phyloP scores from a whole-genome alignment of 1,140 invertebrate genomes.

The Condylostylus longicornis region DNA sequence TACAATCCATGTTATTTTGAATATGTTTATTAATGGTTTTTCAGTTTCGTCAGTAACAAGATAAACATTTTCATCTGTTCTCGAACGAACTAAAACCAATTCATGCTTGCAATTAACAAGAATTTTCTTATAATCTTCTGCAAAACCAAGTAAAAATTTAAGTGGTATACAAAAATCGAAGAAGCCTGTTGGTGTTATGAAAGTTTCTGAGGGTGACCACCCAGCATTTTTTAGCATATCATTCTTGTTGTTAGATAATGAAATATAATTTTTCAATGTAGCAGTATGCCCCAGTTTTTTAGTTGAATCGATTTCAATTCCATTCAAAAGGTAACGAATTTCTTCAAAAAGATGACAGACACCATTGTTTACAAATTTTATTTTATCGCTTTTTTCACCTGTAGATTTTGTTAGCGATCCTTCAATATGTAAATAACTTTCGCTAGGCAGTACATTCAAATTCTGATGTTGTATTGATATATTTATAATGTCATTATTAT shows the following conservation, averaged over 20 bases:
- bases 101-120: constrained; percentile 33
- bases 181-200: constrained; percentile 8
- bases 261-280: constrained; percentile 29
- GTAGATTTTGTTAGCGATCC: constrained; percentile 15
- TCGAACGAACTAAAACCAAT: constrained; percentile 28
- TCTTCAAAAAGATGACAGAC: constrained; percentile 32
- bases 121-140: constrained; percentile 34
- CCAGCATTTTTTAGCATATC: constrained; percentile 15
- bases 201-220: constrained; percentile 12
- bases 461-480: constrained; percentile 30
- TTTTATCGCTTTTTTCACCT: constrained; percentile 4
- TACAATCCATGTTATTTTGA: constrained; percentile 8
- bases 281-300: constrained; percentile 29
- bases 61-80: constrained; percentile 14
- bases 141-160: constrained; percentile 29
- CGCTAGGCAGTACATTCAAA: constrained; percentile 20
- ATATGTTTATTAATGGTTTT: constrained; percentile 15
- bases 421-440: constrained; percentile 23
- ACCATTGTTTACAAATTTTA: constrained; percentile 26
- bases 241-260: constrained; percentile 14
- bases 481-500: too few relatives aligned
- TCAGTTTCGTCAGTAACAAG: constrained; percentile 12
- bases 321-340: constrained; percentile 33
- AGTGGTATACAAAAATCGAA: constrained; percentile 31
- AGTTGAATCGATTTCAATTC: constrained; percentile 30